Conservation (phyloP, 30 jellyfish, hydroid and myxozoan species). For the Phacellophora camtschatica region DNA sequence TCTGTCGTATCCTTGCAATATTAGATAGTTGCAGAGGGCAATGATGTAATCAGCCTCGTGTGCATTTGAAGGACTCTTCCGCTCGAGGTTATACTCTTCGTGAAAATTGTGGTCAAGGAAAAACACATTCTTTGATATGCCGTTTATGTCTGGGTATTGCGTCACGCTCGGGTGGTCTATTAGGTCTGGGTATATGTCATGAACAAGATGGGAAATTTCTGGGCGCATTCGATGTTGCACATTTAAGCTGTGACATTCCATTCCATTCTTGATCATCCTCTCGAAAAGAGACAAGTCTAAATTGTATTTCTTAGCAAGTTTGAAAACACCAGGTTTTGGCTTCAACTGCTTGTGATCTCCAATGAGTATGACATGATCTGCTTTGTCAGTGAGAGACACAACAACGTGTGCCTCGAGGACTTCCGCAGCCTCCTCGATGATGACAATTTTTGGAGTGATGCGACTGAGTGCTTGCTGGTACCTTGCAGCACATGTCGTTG, state of each 20-base stretch:
- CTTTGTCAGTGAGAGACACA: slow-evolving; percentile 37
- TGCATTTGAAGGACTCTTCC: slow-evolving; percentile 32
- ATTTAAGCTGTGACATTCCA: slow-evolving; percentile 46
- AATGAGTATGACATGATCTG: slow-evolving; percentile 71
- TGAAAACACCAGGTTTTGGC: slow-evolving; percentile 63
- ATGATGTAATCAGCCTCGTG: slow-evolving; percentile 67
- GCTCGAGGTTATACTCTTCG: slow-evolving; percentile 5
- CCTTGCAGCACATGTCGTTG: slow-evolving; percentile 81
- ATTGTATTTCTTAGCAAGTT: slow-evolving; percentile 49
- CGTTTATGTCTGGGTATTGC: slow-evolving; percentile 28
- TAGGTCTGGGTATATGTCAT: slow-evolving; percentile 66
- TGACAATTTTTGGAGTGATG: slow-evolving; percentile 45
- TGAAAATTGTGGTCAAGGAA: slow-evolving; percentile 46
- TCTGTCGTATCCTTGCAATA: slow-evolving; percentile 65
- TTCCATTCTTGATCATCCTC: slow-evolving; percentile 73
- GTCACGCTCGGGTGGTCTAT: slow-evolving; percentile 45
- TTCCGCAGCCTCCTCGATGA: slow-evolving; percentile 93
- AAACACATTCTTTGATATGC: slow-evolving; percentile 51
- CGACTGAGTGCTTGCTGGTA: slow-evolving; percentile 15
- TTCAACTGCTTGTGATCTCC: slow-evolving; percentile 88
- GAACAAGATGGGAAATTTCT: slow-evolving; percentile 36
- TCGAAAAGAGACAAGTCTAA: slow-evolving; percentile 73
- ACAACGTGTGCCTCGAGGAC: slow-evolving; percentile 83
- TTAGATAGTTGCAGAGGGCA: slow-evolving; percentile 64
- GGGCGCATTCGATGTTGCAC: slow-evolving; percentile 87